Evolutionary conservation across 1,140 invertebrate species (phyloP), one percentile per base, ranked within the genome.

Genomic region (Trichonephila clavipes): DNA sequence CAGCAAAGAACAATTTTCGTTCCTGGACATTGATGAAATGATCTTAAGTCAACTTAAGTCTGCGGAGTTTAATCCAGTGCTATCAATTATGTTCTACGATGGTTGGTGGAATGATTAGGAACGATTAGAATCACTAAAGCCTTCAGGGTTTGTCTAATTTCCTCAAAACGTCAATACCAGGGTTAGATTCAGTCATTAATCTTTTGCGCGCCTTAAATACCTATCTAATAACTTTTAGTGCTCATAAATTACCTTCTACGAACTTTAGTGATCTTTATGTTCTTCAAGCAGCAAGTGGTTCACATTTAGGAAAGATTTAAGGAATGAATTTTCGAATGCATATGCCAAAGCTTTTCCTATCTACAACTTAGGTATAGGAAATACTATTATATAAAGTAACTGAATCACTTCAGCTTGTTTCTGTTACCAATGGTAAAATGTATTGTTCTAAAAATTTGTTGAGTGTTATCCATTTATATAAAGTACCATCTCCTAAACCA

Each of bases 91-190:
- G 44, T 61, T n/a, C 51, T 51, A 0, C 51, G 81, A 83, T 62
- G 59, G 24, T 58, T 64, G 86, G 59, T 18, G 40, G 34, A 64
- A 64, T 88, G 86, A 88, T 88, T 88, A 88, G 24, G 61, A 88
- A 14, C 34, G 86, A 88, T 88, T 88, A 88, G 64, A 88, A 88
- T 58, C 86, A 64, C 62, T 88, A 64, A 87, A 88, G 86, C 86
- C 24, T 40, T 88, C 58, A 85, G 21, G 24, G 83, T 85, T 59
- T 59, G 51, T 85, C 83, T 85, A 85, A 85, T 85, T 85, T 85
- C 58, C 19, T 40, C 8, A 28, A 34, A 88, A 88, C 62, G 61
- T 64, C 86, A 88, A 88, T 88, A 88, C 34, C 86, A 88, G 86
- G 82, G 86, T 88, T 64, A 62, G 59, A 88, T 62, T 88, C 28